Base-by-base conservation (phyloP, 2,888 invertebrate species). In the Apodemia hepburni region DNA sequence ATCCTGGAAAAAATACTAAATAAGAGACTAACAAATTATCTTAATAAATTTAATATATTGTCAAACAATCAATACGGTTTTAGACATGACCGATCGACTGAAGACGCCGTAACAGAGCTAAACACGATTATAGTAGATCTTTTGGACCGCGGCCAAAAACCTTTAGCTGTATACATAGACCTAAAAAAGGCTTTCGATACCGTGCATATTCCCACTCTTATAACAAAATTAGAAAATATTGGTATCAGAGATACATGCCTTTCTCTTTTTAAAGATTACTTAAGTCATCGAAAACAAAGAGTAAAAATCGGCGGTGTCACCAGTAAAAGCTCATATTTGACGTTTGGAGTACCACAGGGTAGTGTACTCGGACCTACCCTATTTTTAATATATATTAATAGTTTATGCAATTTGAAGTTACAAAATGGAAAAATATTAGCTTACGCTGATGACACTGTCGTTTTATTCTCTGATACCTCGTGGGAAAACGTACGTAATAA, bases 1-100 rank as follows among this genome's bases (percentile, higher is more conserved):
- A 51, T 61, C 12, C 42, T 64, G 1, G 57, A 63, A 54, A 59
- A 59, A 61, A 47, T 60, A 15, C 8, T 60, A 8, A 29, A 29
- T 8, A 47, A 47, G 4, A 59, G 59, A 15, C 12, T 45, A 22
- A 3, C 45, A 59, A 45, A 12, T 18, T 17, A 59, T 18, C 38
- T 59, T n/a, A 11, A 59, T 12, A 59, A 17, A 35, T 45, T 17
- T 22, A 45, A 59, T 12, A n/a, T 45, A 8, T 35, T 58, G 5
- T 33, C 29, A 2, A 29, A 29, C n/a, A 0, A 12, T n/a, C 58
- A 58, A 58, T 58, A 29, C n/a, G 29, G 58, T 15, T 58, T 58
- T 35, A 29, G 58, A n/a, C 35, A 17, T 5, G 33, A 15, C 11
- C 9, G 15, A 17, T 58, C 58, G 5, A 58, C 58, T 17, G 15